Evolutionary conservation across 2,113 vertebrate genomes (phyloP), one percentile per base, ranked within the genome.

Genomic region (Rana temporaria): DNA sequence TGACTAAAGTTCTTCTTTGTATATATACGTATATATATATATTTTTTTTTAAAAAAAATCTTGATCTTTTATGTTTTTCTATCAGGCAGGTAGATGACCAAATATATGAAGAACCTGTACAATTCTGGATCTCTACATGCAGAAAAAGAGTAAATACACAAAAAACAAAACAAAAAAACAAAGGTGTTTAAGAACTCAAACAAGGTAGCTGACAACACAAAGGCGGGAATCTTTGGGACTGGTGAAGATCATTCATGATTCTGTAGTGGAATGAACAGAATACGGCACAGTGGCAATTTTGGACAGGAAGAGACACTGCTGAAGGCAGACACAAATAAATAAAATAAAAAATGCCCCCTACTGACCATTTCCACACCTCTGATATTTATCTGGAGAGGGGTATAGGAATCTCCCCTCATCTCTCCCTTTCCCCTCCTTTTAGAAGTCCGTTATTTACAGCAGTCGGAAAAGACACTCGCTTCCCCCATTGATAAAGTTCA

Each of bases 401-500:
- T 76, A n/a, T 82, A 42, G 72, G 70, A 65, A 68, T 76, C 81
- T 76, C 81, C 72, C 72, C 72, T 76, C 53, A 26, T 82, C 81
- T 82, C 72, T 82, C 81, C 81, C 72, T 48, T 60, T 67, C 7
- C 34, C 81, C 69, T 63, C 71, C 71, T 52, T 65, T 80, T 76
- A 76, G 72, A 68, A 82, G 81, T 82, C 68, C 81, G 63, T 67
- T 82, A 82, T 82, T 82, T 82, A 82, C 81, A 82, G 72, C 53
- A 76, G 63, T 68, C 81, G 71, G 81, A 82, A 76, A 82, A 72
- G 81, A 82, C 81, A 82, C 81, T 82, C 32, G 63, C 63, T 71
- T 68, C 81, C 81, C 71, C 81, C 63, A 17, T 74, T 26, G 73
- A 59, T 53, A 82, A 82, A 82, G 81, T 82, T 76, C 55, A 55